Conservation (phyloP, 2,113 vertebrate species). For the Muntiacus reevesi region DNA sequence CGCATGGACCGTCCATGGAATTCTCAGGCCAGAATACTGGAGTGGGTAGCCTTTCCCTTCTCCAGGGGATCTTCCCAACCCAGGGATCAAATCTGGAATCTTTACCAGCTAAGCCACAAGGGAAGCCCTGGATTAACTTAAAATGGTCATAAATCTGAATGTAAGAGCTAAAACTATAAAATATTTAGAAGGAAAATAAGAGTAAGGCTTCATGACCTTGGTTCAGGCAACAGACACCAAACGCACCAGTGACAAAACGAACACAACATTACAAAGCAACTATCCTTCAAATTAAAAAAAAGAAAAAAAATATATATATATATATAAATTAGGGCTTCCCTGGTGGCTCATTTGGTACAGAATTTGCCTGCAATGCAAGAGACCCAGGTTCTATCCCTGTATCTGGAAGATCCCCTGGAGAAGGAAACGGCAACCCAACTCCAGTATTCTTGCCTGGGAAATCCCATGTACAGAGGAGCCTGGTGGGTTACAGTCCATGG, state of each 20-base stretch:
- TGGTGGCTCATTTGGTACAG: not conserved
- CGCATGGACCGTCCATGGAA: not conserved
- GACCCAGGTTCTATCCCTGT: not conserved
- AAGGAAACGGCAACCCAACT: not conserved
- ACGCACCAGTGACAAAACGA: not conserved
- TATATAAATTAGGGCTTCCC: not conserved
- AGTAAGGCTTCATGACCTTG: not conserved
- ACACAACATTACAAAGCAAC: not conserved
- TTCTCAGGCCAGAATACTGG: not conserved
- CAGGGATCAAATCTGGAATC: not conserved
- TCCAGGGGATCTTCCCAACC: not conserved
- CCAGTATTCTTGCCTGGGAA: not conserved
- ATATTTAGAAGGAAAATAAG: not conserved
- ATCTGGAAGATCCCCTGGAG: not conserved
- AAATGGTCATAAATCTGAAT: not conserved
- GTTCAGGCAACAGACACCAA: not conserved
- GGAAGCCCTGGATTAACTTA: not conserved
- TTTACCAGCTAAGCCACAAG: not conserved
- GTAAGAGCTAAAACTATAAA: not conserved
- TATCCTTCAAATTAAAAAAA: not conserved
- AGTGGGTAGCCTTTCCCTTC: not conserved
- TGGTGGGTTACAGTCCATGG: fast-evolving
- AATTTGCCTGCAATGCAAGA: not conserved
- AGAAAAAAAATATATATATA: not conserved
- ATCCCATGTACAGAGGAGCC: not conserved